Percentiles rank a stretch among this genome's conserved stretches.
phyloP scores from a whole-genome alignment of 2,113 vertebrate genomes.

The Thunnus maccoyii region DNA sequence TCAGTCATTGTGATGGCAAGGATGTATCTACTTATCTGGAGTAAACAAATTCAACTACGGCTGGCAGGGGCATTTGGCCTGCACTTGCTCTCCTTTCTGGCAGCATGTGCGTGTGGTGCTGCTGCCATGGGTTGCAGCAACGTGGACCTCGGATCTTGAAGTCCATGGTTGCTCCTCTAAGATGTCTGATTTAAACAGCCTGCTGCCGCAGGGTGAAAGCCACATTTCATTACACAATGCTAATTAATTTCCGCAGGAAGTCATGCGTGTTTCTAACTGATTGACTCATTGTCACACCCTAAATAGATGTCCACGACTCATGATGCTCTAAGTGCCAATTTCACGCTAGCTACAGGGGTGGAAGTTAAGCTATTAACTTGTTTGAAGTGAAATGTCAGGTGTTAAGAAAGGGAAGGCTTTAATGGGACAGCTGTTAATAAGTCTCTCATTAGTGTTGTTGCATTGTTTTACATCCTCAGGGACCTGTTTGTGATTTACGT shows the following conservation, averaged over 20 bases:
- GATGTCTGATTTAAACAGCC: conserved; percentile 47
- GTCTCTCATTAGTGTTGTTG: conserved; percentile 60
- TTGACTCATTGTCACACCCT: conserved; percentile 71
- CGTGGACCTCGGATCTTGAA: conserved; percentile 20
- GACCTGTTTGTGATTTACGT: conserved; percentile 53
- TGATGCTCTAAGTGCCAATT: conserved; percentile 67
- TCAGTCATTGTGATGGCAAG: conserved; percentile 60
- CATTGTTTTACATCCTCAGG: conserved; percentile 30
- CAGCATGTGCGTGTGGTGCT: conserved; percentile 24
- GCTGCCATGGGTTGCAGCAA: conserved; percentile 18
- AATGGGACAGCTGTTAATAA: conserved; percentile 60
- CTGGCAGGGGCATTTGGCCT: conserved; percentile 68
- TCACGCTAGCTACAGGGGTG: conserved; percentile 59
- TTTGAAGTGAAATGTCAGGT: conserved; percentile 67
- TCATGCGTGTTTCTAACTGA: conserved; percentile 65
- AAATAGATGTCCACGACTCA: conserved; percentile 58
- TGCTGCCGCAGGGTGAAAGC: conserved; percentile 31
- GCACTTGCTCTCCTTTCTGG: conserved; percentile 46
- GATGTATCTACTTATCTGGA: conserved; percentile 66
- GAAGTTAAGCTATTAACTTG: conserved; percentile 43
- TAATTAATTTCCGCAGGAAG: conserved; percentile 77
- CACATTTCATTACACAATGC: conserved; percentile 71
- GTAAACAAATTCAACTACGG: conserved; percentile 54
- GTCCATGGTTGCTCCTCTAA: conserved; percentile 32
- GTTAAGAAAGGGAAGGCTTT: conserved; percentile 19